Evolutionary conservation across 53 echinoderm and acorn worm species (phyloP), one percentile per base, ranked within the genome.

Genomic region (Echinometra lucunter): DNA sequence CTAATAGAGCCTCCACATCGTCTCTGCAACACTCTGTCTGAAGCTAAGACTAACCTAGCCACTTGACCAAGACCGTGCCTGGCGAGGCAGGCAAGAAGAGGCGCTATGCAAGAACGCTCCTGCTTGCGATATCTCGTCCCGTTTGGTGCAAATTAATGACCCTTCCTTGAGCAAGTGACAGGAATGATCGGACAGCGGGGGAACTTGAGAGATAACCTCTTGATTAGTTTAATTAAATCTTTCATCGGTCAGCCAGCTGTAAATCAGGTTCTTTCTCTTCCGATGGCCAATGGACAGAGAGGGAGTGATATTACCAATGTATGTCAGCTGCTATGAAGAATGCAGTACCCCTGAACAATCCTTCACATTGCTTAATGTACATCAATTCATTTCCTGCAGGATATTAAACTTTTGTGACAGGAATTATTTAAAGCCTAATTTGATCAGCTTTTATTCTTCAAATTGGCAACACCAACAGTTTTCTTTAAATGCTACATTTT

Each of bases 211-310:
- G 89, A 89, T 60, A 60, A 60, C 60, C 89, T 89, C 89, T 60
- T 89, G 89, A 89, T 89, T 60, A 89, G 89, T 89, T 89, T 89
- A 89, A 89, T 89, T 89, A 89, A 60, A 89, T 89, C 89, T 37
- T 10, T 89, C 60, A 89, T 89, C 89, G 10, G 10, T 30, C 63
- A 2, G 49, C 89, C 89, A 89, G 89, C 89, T 89, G 89, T 30
- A 38, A 89, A 89, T 89, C 89, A 60, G 21, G 35, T 85, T 28
- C 85, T 85, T 30, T 47, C 49, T 47, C 47, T 85, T 53, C 28
- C 49, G 12, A 85, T 49, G 49, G 80, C 44, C 18, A 6, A 42
- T 6, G 80, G 30, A 85, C 28, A 16, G 30, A 85, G 2, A n/a
- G n/a, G n/a, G n/a, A n/a, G n/a, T n/a, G n/a, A n/a, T n/a, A n/a